Conservation (phyloP, 2,888 invertebrate species). For the Parnassius apollo region DNA sequence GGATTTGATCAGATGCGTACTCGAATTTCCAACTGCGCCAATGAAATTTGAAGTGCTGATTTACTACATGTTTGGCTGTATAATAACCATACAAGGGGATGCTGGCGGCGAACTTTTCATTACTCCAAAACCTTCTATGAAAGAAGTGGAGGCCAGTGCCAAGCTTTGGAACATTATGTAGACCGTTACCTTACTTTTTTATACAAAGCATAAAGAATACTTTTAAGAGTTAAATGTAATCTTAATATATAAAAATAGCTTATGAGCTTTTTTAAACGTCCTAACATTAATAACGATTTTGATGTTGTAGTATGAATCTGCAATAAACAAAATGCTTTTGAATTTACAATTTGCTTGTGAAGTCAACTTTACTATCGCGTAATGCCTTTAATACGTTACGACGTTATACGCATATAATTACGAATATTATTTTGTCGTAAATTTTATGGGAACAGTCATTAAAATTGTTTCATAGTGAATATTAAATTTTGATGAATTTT, state of each 20-base stretch:
- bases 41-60: no score
- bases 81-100: no score
- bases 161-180: no score
- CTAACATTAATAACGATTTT: conserved; percentile 7
- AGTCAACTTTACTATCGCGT: conserved; percentile 22
- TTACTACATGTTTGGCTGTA: no score
- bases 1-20: no score
- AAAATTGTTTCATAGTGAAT: conserved; percentile 30
- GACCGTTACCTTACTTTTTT: no score
- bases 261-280: conserved; percentile 8
- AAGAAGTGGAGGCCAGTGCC: no score
- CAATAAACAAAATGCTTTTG: conserved; percentile 16
- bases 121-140: no score
- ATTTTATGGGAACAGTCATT: conserved; percentile 27
- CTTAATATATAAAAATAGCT: background rate
- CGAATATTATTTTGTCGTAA: conserved; percentile 29
- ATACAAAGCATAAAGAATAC: no score
- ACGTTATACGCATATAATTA: conserved; percentile 6
- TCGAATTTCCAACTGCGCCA: no score
- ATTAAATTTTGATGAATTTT: conserved; percentile 16
- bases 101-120: no score
- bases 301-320: conserved; percentile 22
- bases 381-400: conserved; percentile 9
- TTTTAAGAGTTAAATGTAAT: background rate
- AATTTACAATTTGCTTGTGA: conserved; percentile 17